Evolutionary conservation across 2,113 vertebrate species (phyloP).

Genomic region (Telmatochromis sp.): DNA sequence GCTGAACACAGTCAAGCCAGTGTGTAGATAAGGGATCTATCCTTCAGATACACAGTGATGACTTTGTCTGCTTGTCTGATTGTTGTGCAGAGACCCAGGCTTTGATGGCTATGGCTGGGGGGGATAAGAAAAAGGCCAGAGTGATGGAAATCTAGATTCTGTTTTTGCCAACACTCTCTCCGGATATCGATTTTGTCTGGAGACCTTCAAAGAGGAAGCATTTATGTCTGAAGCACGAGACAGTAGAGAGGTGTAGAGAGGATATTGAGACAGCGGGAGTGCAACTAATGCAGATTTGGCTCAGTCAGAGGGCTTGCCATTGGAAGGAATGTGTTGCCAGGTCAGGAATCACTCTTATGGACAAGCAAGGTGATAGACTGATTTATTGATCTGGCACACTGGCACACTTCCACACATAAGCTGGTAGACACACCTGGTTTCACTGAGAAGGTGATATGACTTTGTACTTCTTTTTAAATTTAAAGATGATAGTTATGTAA

Average conservation of each 20-base stretch:
- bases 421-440: background rate
- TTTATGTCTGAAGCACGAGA: constrained; percentile 54
- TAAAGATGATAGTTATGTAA: background rate
- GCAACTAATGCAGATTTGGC: constrained; percentile 48
- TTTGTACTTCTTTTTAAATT: background rate
- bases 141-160: constrained; percentile 61
- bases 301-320: constrained; percentile 4
- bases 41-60: constrained; percentile 51
- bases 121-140: constrained; percentile 61
- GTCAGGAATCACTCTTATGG: constrained; percentile 20
- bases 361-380: background rate
- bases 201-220: constrained; percentile 61
- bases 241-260: constrained; percentile 41
- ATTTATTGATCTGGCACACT: constrained; percentile 25
- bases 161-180: constrained; percentile 55
- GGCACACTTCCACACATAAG: background rate
- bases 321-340: background rate
- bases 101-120: constrained; percentile 57
- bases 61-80: constrained; percentile 54
- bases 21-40: constrained; percentile 39
- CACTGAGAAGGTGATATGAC: background rate
- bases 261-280: constrained; percentile 38
- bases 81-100: constrained; percentile 24
- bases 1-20: background rate
- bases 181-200: constrained; percentile 73